phyloP scores from a whole-genome alignment of 37 sponge, comb jelly and placozoan species.

The Halisarca cf. caerulea region DNA sequence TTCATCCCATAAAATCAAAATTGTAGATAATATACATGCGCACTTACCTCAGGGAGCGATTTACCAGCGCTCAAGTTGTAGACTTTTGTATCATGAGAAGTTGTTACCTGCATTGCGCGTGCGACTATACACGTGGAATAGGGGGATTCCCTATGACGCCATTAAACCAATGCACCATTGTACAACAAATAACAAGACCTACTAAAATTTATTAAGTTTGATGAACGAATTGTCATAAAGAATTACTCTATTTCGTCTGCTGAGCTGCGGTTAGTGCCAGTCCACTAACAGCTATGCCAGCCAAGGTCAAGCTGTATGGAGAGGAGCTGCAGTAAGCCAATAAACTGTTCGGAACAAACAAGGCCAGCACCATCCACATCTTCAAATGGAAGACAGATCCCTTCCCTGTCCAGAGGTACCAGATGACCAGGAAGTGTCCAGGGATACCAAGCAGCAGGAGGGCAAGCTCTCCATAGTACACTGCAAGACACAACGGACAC shows the following conservation, averaged over 20 bases:
- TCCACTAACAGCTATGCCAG: slow-evolving; percentile 20
- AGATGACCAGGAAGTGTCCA: slow-evolving; percentile 50
- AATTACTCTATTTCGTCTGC: no score
- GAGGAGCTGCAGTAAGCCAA: slow-evolving; percentile 27
- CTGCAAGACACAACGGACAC: no score
- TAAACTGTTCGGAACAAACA: slow-evolving; percentile 21
- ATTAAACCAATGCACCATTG: no score
- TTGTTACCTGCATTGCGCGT: slow-evolving; percentile 81
- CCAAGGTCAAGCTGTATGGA: slow-evolving; percentile 8
- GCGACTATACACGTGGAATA: background rate
- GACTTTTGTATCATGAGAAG: slow-evolving; percentile 85
- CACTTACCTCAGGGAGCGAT: slow-evolving; percentile 83
- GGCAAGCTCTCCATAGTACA: slow-evolving; percentile 38
- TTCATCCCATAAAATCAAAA: background rate
- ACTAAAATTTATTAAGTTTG: no score
- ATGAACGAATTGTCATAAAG: background rate
- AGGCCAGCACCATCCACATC: slow-evolving; percentile 15
- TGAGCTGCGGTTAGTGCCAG: slow-evolving; percentile 24
- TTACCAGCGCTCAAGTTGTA: slow-evolving; percentile 92
- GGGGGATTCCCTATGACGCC: slow-evolving; percentile 1
- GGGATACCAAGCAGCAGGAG: slow-evolving; percentile 51
- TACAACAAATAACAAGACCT: no score
- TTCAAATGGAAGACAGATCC: slow-evolving; percentile 13
- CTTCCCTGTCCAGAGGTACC: slow-evolving; percentile 62
- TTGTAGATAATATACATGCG: no score